These are phyloP conservation scores for Andricus quercusramuli DNA, from an alignment of 2,888 invertebrate genomes.

Conservation along the genomic window DNA sequence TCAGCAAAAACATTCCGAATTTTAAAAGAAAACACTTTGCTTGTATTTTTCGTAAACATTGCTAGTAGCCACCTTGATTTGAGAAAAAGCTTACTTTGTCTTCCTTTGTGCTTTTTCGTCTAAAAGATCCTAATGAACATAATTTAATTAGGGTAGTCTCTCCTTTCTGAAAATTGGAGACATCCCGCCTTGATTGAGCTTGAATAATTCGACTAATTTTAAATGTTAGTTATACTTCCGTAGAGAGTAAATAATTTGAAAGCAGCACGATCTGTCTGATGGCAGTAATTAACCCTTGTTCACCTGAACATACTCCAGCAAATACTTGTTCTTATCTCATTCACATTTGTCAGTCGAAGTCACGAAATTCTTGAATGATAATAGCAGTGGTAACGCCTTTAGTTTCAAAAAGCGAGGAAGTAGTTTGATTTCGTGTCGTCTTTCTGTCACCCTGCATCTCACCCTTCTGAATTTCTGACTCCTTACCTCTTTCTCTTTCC, in stretches of 20 bases:
- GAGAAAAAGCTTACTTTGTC: too few species aligned
- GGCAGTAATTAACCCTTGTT: slow-evolving; percentile 9
- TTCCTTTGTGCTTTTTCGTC: too few species aligned
- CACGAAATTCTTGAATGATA: slow-evolving; percentile 5
- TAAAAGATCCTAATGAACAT: too few species aligned
- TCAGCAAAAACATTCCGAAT: too few species aligned
- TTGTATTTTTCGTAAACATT: too few species aligned
- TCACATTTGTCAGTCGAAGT: slow-evolving; percentile 24
- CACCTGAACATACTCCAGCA: background rate
- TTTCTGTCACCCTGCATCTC: slow-evolving; percentile 4
- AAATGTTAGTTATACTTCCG: background rate
- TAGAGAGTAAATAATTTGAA: slow-evolving; percentile 1
- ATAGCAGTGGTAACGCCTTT: slow-evolving; percentile 1
- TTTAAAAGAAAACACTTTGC: too few species aligned
- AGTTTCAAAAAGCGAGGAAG: slow-evolving; percentile 11
- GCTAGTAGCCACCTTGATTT: too few species aligned
- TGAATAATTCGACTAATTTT: background rate
- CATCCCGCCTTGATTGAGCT: background rate
- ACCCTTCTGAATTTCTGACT: background rate
- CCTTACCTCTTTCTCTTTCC: background rate
- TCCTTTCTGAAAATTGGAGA: too few species aligned
- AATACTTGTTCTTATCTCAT: slow-evolving; percentile 29
- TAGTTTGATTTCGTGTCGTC: slow-evolving; percentile 28
- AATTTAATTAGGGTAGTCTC: too few species aligned
- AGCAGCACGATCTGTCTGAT: background rate